Evolutionary conservation across 2,888 invertebrate species (phyloP).

Genomic region (Pollenia labialis): DNA sequence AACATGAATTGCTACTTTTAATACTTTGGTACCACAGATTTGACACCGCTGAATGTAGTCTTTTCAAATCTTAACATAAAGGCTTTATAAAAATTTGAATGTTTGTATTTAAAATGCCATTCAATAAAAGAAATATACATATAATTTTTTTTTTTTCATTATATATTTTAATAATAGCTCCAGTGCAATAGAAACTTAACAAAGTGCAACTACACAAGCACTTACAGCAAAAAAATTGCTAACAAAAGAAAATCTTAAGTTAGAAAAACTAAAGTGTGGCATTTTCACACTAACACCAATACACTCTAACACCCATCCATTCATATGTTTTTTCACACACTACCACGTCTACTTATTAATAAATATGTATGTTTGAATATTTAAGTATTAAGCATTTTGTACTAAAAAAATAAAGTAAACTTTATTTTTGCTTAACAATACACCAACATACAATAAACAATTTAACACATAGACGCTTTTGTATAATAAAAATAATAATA

Average conservation of each 20-base stretch:
- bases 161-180: not conserved
- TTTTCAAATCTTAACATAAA: too few relatives aligned
- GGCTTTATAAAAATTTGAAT: too few relatives aligned
- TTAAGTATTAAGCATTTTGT: slow-evolving; percentile 16
- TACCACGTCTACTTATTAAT: not conserved
- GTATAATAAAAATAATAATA: slow-evolving; percentile 56
- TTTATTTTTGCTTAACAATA: slow-evolving; percentile 62
- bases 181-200: not conserved
- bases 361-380: not conserved
- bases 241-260: slow-evolving; percentile 3
- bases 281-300: not conserved
- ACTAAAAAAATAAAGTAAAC: slow-evolving; percentile 45
- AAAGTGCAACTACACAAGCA: not conserved
- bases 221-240: not conserved
- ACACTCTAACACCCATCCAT: not conserved
- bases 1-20: too few relatives aligned
- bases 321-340: not conserved
- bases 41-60: too few relatives aligned
- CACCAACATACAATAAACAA: slow-evolving; percentile 64
- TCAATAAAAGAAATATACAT: too few relatives aligned
- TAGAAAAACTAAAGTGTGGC: not conserved
- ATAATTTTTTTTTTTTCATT: too few relatives aligned
- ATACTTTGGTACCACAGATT: too few relatives aligned
- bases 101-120: too few relatives aligned
- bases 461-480: slow-evolving; percentile 67